Evolutionary conservation across 2,888 invertebrate species (phyloP).

Genomic region (Dione vanillae): DNA sequence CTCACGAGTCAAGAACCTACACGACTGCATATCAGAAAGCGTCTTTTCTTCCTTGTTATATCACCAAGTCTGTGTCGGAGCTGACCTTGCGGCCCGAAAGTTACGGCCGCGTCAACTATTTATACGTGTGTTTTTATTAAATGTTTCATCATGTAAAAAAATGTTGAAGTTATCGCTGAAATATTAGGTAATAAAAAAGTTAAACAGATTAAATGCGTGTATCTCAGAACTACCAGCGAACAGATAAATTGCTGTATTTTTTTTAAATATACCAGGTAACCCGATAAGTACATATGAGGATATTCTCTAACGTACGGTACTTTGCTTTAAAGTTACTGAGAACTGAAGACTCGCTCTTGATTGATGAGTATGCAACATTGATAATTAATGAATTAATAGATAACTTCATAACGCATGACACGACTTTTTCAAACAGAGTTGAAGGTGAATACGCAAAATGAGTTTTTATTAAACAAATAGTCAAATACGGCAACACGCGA

Average conservation of each 20-base stretch:
- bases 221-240: not conserved
- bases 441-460: not conserved
- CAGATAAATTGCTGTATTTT: not conserved
- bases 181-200: not conserved
- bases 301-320: not conserved
- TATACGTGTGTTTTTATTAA: not conserved
- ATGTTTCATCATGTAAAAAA: not conserved
- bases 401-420: not conserved
- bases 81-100: not conserved
- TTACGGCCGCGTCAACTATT: not conserved
- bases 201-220: too few relatives aligned
- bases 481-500: conserved; percentile 2
- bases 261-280: not conserved
- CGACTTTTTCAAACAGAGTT: not conserved
- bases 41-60: not conserved
- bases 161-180: not conserved
- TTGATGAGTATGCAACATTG: not conserved
- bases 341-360: not conserved
- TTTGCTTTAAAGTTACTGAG: not conserved
- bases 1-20: not conserved
- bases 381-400: not conserved
- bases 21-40: not conserved
- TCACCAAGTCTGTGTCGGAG: not conserved
- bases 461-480: conserved; percentile 3
- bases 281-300: too few relatives aligned